Base-by-base conservation (phyloP, 1,140 invertebrate species). In the Sipha flava region DNA sequence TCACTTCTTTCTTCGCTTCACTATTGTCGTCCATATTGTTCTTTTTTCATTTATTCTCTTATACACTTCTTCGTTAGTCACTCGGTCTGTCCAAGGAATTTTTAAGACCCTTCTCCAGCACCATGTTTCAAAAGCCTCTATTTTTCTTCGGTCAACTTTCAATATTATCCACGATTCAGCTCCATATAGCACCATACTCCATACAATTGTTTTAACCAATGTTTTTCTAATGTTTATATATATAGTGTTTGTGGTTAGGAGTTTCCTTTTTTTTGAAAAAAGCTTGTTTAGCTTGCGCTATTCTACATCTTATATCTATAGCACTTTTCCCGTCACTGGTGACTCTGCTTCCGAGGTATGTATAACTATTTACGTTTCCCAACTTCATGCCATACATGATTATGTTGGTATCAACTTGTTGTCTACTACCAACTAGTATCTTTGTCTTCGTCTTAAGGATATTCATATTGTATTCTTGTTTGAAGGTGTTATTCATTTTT, bases 121-220 rank as follows among this genome's bases (percentile, higher is more conserved):
- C 81, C 82, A 84, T 82, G 82, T 82, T 34, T 83, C 82, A 57
- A 84, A 82, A 29, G 82, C 82, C 45, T 83, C 81, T 37, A 84
- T 82, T 21, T 75, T 80, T 26, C 59, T 49, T 12, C 79, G 49
- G 18, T 82, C 81, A 12, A 52, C 64, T 64, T 80, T 75, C 37
- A 80, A 81, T 5, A 84, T 14, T 14, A 82, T 83, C 82, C 81
- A 84, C 10, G 82, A 80, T 54, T 84, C 82, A 59, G 47, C n/a
- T 59, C 75, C 75, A 79, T 79, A 79, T 79, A 79, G 34, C 10
- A 34, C 4, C 5, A 79, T 16, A 79, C 52, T 79, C 75, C 75
- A 79, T 34, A 79, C 75, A 79, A 34, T 12, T 54, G 49, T 77
- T 52, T 77, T 45, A 26, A 54, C 5, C 18, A 77, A 54, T 40